phyloP scores from a whole-genome alignment of 2,797 vertebrate genomes.

The Darevskia nairensis region DNA sequence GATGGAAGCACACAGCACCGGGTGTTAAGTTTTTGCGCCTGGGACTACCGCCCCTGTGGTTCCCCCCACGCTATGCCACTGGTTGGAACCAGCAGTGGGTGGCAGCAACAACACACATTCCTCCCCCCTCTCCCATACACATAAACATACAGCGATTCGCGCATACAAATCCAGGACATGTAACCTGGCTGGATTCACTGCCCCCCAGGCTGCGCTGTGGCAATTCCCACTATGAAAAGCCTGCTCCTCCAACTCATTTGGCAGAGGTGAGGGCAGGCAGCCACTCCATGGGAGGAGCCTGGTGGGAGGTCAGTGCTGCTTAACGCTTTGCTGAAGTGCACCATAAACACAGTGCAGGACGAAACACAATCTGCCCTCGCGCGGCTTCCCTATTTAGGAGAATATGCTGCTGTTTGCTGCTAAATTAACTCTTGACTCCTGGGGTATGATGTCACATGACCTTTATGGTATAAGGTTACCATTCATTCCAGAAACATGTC shows the following conservation, averaged over 20 bases:
- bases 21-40: too few relatives aligned
- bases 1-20: too few relatives aligned
- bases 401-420: conserved; percentile 52
- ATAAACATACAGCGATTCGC: too few relatives aligned
- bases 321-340: conserved; percentile 47
- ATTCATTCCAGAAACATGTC: conserved; percentile 34
- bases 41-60: too few relatives aligned
- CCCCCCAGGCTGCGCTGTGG: not conserved
- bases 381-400: conserved; percentile 75
- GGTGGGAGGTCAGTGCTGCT: conserved; percentile 16
- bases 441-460: conserved; percentile 63
- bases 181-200: not conserved
- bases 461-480: conserved; percentile 44
- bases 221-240: not conserved
- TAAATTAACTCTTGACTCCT: conserved; percentile 56
- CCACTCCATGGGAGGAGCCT: not conserved
- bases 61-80: too few relatives aligned
- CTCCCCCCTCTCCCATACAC: not conserved
- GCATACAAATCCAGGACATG: too few relatives aligned
- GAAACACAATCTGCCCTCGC: conserved; percentile 66
- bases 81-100: too few relatives aligned
- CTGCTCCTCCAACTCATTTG: not conserved
- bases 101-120: not conserved
- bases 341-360: conserved; percentile 51
- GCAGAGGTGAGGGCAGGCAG: not conserved